A percentile compares a stretch with the other conserved stretches of the same genome.
phyloP scores from a whole-genome alignment of 2,888 invertebrate genomes.

The Trachelus troglodyta region DNA sequence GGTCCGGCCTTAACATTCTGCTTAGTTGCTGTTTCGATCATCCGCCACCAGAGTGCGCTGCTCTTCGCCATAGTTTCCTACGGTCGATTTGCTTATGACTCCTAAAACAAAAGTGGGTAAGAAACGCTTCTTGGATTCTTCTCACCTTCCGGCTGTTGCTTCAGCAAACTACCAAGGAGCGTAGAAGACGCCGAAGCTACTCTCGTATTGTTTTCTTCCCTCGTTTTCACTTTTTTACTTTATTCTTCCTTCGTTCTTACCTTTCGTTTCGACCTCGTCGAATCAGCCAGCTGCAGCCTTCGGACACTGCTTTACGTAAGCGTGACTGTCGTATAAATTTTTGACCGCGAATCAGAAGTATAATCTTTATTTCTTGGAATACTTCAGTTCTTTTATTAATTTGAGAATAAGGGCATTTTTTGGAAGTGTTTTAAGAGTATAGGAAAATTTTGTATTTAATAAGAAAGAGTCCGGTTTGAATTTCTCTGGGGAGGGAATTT shows the following conservation, averaged over 20 bases:
- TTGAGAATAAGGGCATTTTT: no score
- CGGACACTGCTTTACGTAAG: no score
- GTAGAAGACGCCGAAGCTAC: neutral
- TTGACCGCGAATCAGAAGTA: no score
- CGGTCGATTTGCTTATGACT: neutral
- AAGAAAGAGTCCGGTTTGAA: no score
- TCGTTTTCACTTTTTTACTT: neutral
- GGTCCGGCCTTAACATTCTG: neutral
- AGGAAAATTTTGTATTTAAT: no score
- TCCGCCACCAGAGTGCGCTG: slow-evolving; percentile 16
- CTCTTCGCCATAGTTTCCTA: slow-evolving; percentile 17
- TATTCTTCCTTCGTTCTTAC: neutral
- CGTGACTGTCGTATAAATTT: no score
- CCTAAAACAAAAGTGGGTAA: slow-evolving; percentile 2
- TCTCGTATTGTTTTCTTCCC: neutral
- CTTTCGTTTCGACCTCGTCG: no score
- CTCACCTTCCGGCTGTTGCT: neutral
- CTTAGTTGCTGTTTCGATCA: slow-evolving; percentile 9
- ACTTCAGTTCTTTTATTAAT: no score
- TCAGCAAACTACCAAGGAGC: neutral
- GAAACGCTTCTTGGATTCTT: neutral
- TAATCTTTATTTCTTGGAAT: no score
- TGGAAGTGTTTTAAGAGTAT: no score
- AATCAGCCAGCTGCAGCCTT: no score
- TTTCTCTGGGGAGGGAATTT: no score